Base-by-base conservation (phyloP, 2,797 vertebrate genomes). In the Xiphorhynchus erythropygius region DNA sequence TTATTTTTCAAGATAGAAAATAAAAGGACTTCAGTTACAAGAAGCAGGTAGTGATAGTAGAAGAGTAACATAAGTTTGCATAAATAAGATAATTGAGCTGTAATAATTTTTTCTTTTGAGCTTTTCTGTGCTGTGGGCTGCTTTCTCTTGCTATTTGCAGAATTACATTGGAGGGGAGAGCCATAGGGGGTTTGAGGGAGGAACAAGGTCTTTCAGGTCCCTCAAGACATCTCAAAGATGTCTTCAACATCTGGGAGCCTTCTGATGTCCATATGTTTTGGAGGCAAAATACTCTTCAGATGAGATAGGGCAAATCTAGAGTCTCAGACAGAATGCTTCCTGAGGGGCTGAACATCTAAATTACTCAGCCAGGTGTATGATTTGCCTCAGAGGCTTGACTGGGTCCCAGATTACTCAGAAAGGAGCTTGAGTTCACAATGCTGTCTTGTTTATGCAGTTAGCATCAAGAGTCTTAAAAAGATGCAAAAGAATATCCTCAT, bases 1-100 rank as follows among this genome's bases (percentile, higher is more conserved):
- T 88, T 80, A 71, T 88, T 91, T 94, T 85, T 49, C 35, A 65
- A 80, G 64, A 76, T 52, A 41, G 67, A 73, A 94, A 84, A 50
- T 71, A 18, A 57, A 84, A 64, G 35, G 14, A 9, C 32, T 81
- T 86, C 47, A 59, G 57, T 78, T 86, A 44, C 50, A 62, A 78
- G 69, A 71, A 81, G 46, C 12, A 91, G 83, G 62, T 86, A 91
- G 46, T 65, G 46, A 71, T 39, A 85, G 84, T 60, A 35, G 18
- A 85, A 62, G 47, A 62, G 10, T 52, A 79, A 57, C 24, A 42
- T 10, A 63, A 4, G 35, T 73, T 41, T 70, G 19, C 39, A 25
- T n/a, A 70, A 65, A 35, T 22, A 57, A 56, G 4, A 67, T 7
- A 28, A 71, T 21, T 63, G 9, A 33, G 5, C 5, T 70, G 3